A percentile compares a stretch with the other conserved stretches of the same genome.
Evolutionary conservation across 2,797 vertebrate genomes (phyloP).

Genomic region (Meriones psammophilus): DNA sequence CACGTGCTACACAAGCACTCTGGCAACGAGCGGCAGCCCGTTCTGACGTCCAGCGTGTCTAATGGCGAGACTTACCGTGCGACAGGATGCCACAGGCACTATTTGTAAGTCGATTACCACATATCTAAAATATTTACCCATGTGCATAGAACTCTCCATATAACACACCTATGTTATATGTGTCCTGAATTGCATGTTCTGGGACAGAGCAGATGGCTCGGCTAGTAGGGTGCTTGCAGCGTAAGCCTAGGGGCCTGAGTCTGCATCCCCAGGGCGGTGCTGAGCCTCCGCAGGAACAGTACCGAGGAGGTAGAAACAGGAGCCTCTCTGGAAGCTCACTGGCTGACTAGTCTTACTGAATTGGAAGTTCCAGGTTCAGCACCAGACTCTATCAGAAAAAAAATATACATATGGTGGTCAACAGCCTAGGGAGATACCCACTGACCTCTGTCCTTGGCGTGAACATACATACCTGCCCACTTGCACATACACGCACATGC

Average conservation of each 20-base stretch:
- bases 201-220: neutral
- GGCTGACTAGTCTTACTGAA: neutral
- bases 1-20: neutral
- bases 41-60: neutral
- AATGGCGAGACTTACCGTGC: neutral
- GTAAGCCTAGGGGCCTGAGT: neutral
- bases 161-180: neutral
- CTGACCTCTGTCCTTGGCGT: too few relatives aligned
- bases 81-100: neutral
- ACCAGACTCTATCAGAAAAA: too few relatives aligned
- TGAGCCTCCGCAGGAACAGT: too few relatives aligned
- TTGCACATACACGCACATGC: neutral
- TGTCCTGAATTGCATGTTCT: neutral
- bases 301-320: neutral
- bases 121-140: constrained; percentile 9
- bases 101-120: neutral
- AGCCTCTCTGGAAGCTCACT: neutral
- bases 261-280: neutral
- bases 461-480: neutral
- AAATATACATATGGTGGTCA: too few relatives aligned
- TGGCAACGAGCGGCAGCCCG: neutral
- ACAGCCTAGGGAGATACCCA: neutral
- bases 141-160: neutral
- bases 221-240: too few relatives aligned
- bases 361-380: neutral